phyloP scores from a whole-genome alignment of 64 coral and sea anemone species.

The Platygyra sinensis region DNA sequence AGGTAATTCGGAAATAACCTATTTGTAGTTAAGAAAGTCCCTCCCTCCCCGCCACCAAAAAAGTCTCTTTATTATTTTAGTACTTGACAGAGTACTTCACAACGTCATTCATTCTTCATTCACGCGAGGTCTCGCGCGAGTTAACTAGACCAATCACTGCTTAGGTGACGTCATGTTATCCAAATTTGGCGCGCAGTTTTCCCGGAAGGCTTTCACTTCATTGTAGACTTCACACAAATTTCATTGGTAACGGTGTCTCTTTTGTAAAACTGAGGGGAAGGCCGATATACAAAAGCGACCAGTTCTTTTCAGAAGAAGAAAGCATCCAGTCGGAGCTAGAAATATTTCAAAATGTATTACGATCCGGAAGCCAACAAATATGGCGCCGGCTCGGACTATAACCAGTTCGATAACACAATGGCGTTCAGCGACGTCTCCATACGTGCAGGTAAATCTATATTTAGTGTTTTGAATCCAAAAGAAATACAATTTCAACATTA shows the following conservation, averaged over 20 bases:
- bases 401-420: slow-evolving; percentile 56
- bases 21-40: too few relatives aligned
- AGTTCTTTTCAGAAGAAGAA: neutral
- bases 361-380: slow-evolving; percentile 54
- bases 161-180: slow-evolving; percentile 5
- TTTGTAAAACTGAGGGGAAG: neutral
- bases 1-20: too few relatives aligned
- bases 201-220: neutral
- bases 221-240: too few relatives aligned
- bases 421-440: slow-evolving; percentile 63
- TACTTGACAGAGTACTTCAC: too few relatives aligned
- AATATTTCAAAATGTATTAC: slow-evolving; percentile 28
- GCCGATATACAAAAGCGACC: neutral
- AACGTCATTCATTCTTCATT: neutral
- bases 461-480: neutral
- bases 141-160: neutral
- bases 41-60: too few relatives aligned
- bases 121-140: neutral
- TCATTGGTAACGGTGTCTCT: too few relatives aligned
- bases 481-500: neutral
- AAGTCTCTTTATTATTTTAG: too few relatives aligned
- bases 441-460: slow-evolving; percentile 43
- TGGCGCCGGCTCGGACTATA: slow-evolving; percentile 53
- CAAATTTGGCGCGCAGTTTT: neutral
- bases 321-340: neutral